Conservation (phyloP, 2,113 vertebrate genomes). For the Phaethornis superciliosus region DNA sequence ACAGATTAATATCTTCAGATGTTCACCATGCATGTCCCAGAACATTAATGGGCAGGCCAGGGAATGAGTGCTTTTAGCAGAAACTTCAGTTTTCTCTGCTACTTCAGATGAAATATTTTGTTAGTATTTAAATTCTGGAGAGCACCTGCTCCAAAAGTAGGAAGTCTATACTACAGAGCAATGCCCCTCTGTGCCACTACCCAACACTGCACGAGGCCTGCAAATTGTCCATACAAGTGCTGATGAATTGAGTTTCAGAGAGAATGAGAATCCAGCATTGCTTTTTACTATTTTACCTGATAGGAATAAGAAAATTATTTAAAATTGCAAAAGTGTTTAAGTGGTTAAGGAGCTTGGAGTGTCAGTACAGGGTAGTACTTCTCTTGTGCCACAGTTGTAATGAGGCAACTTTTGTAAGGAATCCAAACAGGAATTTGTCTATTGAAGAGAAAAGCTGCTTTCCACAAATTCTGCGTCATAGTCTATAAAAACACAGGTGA, state of each 20-base stretch:
- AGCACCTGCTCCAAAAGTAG: not conserved
- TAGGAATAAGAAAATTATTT: not conserved
- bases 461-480: not conserved
- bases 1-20: constrained; percentile 12
- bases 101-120: not conserved
- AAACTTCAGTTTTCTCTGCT: not conserved
- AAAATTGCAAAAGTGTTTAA: not conserved
- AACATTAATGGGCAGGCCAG: not conserved
- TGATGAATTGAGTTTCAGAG: not conserved
- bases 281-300: not conserved
- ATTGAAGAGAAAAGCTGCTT: not conserved
- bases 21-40: not conserved
- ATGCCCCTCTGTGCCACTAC: not conserved
- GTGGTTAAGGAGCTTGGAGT: not conserved
- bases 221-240: not conserved
- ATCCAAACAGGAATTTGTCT: not conserved
- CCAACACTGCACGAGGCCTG: rapidly evolving
- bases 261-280: not conserved
- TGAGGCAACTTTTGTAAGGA: not conserved
- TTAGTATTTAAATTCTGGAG: not conserved
- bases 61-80: not conserved
- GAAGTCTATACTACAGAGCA: not conserved
- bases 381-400: not conserved
- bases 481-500: not conserved
- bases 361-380: not conserved